Conservation (phyloP, 2,888 invertebrate species). For the Bombylius major region DNA sequence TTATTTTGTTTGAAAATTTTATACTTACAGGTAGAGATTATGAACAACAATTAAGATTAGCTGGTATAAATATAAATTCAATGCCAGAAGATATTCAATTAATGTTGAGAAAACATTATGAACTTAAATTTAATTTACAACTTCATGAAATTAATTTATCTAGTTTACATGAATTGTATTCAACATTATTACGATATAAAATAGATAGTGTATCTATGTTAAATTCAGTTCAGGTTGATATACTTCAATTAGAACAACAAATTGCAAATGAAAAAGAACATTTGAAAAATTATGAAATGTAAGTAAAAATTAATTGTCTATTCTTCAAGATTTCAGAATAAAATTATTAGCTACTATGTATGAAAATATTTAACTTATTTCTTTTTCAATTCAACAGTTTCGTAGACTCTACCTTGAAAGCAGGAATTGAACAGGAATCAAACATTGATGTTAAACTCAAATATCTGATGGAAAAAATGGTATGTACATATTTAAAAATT, state of each 20-base stretch:
- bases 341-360: too few relatives aligned
- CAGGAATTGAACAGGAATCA: too few relatives aligned
- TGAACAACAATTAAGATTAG: constrained; percentile 23
- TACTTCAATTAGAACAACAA: background rate
- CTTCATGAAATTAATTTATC: background rate
- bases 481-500: too few relatives aligned
- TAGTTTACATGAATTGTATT: background rate
- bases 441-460: too few relatives aligned
- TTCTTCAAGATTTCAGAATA: too few relatives aligned
- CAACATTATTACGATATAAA: background rate
- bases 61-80: constrained; percentile 26
- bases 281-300: background rate
- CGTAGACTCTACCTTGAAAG: too few relatives aligned
- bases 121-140: constrained; percentile 17
- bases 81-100: constrained; percentile 20
- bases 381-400: too few relatives aligned
- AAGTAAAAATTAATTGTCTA: too few relatives aligned
- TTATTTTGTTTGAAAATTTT: background rate
- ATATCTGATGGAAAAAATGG: too few relatives aligned
- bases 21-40: constrained; percentile 22
- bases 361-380: too few relatives aligned
- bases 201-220: background rate
- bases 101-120: constrained; percentile 22
- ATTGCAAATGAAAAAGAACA: background rate
- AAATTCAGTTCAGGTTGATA: background rate